Conservation (phyloP, 2,113 vertebrate species). For the Caracal caracal region DNA sequence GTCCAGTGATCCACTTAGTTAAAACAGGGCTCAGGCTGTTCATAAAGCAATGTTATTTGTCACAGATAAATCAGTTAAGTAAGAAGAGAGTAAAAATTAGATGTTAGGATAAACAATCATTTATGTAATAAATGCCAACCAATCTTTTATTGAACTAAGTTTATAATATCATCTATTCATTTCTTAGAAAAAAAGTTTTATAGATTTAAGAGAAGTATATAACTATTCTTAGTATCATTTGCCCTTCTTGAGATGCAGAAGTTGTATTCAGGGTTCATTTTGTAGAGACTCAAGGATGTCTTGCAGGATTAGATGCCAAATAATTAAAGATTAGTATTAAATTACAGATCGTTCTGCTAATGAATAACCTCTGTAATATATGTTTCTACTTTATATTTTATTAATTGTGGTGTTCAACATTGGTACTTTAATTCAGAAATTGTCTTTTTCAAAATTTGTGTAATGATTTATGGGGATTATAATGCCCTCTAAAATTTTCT, state of each 20-base stretch:
- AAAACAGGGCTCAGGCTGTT: neutral
- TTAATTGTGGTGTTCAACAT: neutral
- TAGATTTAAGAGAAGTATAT: neutral
- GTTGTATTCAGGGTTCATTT: neutral
- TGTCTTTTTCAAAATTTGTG: conserved; percentile 20
- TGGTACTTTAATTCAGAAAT: neutral
- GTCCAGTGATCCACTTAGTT: neutral
- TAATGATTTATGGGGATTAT: neutral
- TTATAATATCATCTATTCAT: neutral
- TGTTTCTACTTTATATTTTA: neutral
- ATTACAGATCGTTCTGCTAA: neutral
- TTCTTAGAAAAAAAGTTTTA: conserved; percentile 22
- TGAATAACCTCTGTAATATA: neutral
- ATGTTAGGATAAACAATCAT: conserved; percentile 11
- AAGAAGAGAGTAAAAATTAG: neutral
- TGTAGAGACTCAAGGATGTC: neutral
- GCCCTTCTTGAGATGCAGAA: neutral
- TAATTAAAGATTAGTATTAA: neutral
- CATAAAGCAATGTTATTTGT: neutral
- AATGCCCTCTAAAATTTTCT: neutral
- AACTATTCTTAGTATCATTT: neutral
- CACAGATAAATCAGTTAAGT: neutral
- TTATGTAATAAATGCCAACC: neutral
- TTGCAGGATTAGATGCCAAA: neutral
- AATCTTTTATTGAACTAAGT: neutral